Evolutionary conservation across 2,113 vertebrate genomes (phyloP), one percentile per base, ranked within the genome.

Genomic region (Marcusenius ussheri): DNA sequence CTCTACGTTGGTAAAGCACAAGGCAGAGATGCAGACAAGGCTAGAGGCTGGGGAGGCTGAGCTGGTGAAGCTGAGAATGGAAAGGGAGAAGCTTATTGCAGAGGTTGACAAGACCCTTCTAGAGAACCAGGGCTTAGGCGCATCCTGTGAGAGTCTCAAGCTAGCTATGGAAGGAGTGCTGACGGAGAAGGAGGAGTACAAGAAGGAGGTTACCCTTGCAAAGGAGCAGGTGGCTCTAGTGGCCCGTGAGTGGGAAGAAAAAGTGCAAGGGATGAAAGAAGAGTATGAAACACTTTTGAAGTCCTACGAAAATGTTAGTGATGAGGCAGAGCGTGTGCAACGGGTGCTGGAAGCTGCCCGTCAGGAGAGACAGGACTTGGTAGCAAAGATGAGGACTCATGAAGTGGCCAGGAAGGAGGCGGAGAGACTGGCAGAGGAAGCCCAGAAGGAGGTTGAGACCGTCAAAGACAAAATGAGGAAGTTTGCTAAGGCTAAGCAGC

Each of bases 391-490:
- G 51, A 96, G 96, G 93, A 93, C 84, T 0, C 89, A 93, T 0
- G 98, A 99, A 92, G 90, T 93, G 0, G 93, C 94, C 21, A 97
- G 93, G 90, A 96, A 95, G 90, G 97, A 98, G 50, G 93, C 93
- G 0, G 96, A 98, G 83, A 95, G 94, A 21, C 96, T 96, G 88
- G 93, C 97, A 0, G 95, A 96, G 87, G 97, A 97, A 88, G 93
- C 97, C 0, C 96, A 94, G 70, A 96, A 96, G 53, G 98, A 99
- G 91, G 96, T 98, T 70, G 96, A 97, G 24, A 92, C 92, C 11
- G 96, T 98, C 91, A 99, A 97, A 91, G 98, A 99, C 91, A 99
- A 99, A 91, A 99, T 98, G 98, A 97, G 98, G 89, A 99, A 98
- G 94, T 99, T 99, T 93, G 97, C 96, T 50, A 99, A 98, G 93